Conservation (phyloP, 2,888 invertebrate species). For the Bugulina stolonifera region DNA sequence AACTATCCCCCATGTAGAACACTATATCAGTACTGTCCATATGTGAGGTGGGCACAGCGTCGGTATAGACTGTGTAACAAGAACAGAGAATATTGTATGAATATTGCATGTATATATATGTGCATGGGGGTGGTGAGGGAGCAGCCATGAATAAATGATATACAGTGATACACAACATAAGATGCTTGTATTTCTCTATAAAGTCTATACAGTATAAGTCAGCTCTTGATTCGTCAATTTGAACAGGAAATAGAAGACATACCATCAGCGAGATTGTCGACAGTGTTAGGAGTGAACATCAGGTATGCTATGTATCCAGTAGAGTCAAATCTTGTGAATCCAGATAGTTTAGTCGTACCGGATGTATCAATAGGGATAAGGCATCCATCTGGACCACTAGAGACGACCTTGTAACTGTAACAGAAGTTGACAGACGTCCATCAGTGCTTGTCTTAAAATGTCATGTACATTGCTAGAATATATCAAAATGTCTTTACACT, state of each 20-base stretch:
- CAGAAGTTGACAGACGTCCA: too few species aligned
- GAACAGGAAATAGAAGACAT: too few species aligned
- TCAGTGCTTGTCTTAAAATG: too few species aligned
- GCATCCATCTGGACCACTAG: neutral
- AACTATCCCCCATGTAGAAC: neutral
- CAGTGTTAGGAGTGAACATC: neutral
- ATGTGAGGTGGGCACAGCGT: neutral
- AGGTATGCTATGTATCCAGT: neutral
- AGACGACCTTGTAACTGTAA: neutral
- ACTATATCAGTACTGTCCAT: neutral
- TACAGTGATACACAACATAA: too few species aligned
- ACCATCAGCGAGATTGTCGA: neutral
- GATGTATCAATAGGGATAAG: neutral
- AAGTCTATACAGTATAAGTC: too few species aligned
- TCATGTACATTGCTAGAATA: too few species aligned
- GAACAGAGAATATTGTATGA: neutral
- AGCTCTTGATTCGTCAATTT: too few species aligned
- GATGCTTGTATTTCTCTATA: too few species aligned
- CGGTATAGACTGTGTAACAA: conserved; percentile 8
- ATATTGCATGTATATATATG: too few species aligned
- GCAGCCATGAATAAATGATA: too few species aligned
- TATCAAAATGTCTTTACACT: too few species aligned
- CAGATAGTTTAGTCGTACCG: neutral
- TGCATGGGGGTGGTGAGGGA: too few species aligned
- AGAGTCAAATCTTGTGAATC: neutral